Evolutionary conservation across 2,888 invertebrate species (phyloP), one percentile per base, ranked within the genome.

Genomic region (Branchellion lobata): DNA sequence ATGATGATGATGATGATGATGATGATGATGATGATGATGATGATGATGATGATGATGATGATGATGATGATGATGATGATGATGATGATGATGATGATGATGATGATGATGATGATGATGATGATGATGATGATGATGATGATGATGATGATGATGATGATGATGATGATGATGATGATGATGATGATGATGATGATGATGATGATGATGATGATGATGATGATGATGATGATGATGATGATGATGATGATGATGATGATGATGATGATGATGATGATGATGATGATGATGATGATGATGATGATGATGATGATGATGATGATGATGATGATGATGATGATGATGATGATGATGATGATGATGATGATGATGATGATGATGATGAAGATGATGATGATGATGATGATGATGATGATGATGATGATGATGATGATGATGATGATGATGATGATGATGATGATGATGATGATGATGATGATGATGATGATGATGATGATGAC

Each of bases 201-300:
- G 65, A 65, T 24, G 77, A 65, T 68, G 65, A 34, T n/a, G 65
- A 31, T 68, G 77, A 78, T 29, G 61, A 33, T 65, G 78, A 68
- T 27, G 34, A 36, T 61, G 69, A 78, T 27, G n/a, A 78, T 53
- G 78, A 78, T 40, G 78, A 78, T 36, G 78, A 29, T 27, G 21
- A 27, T 65, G 69, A 27, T 27, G 71, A 78, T 78, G 78, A 47
- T 71, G 51, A 78, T 71, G 71, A 78, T 31, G 78, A 78, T 69
- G 68, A 78, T 40, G 78, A 78, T 34, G 68, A 69, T 40, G 78
- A 78, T 51, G 68, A 34, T 36, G 69, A 71, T 40, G 69, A 78
- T 36, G 71, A 78, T 40, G 71, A 69, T 29, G 78, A 78, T 78
- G 69, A 78, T 40, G 78, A 69, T 69, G 78, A 69, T 33, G 78